Evolutionary conservation across 2,888 invertebrate species (phyloP), one percentile per base, ranked within the genome.

Genomic region (Scaptomyza tumidula): DNA sequence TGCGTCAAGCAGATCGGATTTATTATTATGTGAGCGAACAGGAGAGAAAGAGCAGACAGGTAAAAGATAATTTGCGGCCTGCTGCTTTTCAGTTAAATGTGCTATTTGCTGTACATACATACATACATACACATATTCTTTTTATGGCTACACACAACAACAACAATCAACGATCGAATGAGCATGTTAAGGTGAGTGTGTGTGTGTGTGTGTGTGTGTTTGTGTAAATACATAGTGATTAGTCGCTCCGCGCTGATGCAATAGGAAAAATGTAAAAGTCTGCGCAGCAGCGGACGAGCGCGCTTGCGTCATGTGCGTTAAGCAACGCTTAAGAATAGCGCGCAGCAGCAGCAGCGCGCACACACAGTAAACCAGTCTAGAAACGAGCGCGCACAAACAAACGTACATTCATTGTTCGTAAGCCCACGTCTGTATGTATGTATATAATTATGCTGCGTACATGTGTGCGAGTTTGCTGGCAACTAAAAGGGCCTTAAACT

Each of bases 401-500:
- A 44, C 44, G 57, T 58, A 61, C 48, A 63, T 27, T 6, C 4
- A 43, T 41, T 59, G 57, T 52, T 68, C 52, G 61, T 57, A 59
- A 62, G 66, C 37, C 41, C n/a, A 63, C 64, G 50, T 56, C 35
- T 71, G 49, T 53, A 50, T 56, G 49, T 53, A 50, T 56, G 44
- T 27, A 59, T 66, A 71, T 71, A 77, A 73, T 76, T 76, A 76
- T 76, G 73, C 45, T 68, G 64, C 45, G 48, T 46, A 31, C 53
- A 31, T 58, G 33, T 58, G 14, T 58, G 50, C 55, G 45, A 56
- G 59, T 55, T 59, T 72, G 71, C 48, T 78, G 80, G 71, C 80
- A 79, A 87, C 76, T 71, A 75, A 77, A 89, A 90, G 90, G 90
- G 90, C 90, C 89, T 90, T 90, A 90, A 90, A 90, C 90, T 90